Percentiles rank a stretch among this genome's conserved stretches.
These are phyloP conservation scores for Actenoides hombroni DNA, from an alignment of 2,113 vertebrate genomes.

Conservation along the genomic window DNA sequence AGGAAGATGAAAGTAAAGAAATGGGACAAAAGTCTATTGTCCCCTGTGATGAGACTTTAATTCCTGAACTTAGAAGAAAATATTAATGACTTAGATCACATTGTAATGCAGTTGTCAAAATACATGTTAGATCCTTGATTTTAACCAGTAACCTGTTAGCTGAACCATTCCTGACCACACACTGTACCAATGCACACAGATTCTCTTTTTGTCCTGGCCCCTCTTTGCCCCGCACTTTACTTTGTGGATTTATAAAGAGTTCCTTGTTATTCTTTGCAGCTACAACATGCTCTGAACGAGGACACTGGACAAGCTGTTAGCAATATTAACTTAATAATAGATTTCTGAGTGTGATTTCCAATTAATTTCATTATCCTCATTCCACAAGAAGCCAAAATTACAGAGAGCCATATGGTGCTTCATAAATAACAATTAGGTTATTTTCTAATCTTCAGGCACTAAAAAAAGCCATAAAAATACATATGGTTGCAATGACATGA, in stretches of 20 bases:
- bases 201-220: neutral
- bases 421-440: conserved; percentile 81
- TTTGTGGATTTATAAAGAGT: conserved; percentile 17
- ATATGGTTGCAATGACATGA: conserved; percentile 40
- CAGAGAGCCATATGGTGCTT: conserved; percentile 75
- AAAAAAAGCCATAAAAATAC: conserved; percentile 36
- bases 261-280: conserved; percentile 57
- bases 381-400: conserved; percentile 72
- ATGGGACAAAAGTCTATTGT: neutral
- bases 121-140: neutral
- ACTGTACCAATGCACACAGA: neutral
- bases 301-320: conserved; percentile 76
- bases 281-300: conserved; percentile 60
- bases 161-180: neutral
- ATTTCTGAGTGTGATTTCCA: conserved; percentile 78
- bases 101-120: neutral
- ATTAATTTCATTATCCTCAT: conserved; percentile 78
- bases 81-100: neutral
- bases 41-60: neutral
- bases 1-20: neutral
- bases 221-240: conserved; percentile 29
- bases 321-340: conserved; percentile 79
- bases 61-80: neutral
- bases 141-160: neutral
- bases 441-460: conserved; percentile 75